These are phyloP conservation scores for Allophyes oxyacanthae DNA, from an alignment of 2,888 invertebrate species.

Conservation along the genomic window DNA sequence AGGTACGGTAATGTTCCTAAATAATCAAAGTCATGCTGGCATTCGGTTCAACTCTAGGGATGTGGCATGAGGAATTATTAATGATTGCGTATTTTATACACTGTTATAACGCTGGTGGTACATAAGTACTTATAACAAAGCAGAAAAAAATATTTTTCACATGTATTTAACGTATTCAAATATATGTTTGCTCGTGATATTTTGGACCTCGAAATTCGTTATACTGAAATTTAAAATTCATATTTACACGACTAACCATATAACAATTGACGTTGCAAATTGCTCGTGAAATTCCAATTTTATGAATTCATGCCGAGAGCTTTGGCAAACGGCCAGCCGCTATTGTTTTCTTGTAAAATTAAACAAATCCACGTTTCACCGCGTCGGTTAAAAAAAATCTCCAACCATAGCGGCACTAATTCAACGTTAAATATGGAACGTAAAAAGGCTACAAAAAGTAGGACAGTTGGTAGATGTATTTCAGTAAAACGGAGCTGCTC, in stretches of 20 bases:
- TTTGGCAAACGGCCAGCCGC: constrained; percentile 57
- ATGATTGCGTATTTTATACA: neutral
- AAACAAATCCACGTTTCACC: constrained; percentile 49
- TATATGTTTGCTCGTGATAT: constrained; percentile 13
- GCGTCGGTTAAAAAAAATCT: constrained; percentile 21
- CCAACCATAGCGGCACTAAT: constrained; percentile 32
- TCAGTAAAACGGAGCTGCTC: constrained; percentile 44
- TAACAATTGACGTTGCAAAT: constrained; percentile 55
- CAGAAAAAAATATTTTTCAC: too few relatives aligned
- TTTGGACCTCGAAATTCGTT: constrained; percentile 30
- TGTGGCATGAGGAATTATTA: neutral
- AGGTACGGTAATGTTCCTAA: too few relatives aligned
- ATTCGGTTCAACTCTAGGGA: neutral
- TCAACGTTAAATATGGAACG: constrained; percentile 50
- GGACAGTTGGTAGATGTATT: constrained; percentile 34
- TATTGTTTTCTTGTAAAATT: constrained; percentile 62
- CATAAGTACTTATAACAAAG: too few relatives aligned
- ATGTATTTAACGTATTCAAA: constrained; percentile 4
- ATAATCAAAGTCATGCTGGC: too few relatives aligned
- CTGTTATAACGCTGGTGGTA: too few relatives aligned
- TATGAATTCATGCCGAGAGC: constrained; percentile 51
- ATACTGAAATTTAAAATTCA: constrained; percentile 48
- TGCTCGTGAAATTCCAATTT: constrained; percentile 61
- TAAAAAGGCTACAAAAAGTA: constrained; percentile 43
- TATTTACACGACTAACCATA: constrained; percentile 49